These are phyloP conservation scores for Byasa hedistus DNA, from an alignment of 2,888 invertebrate genomes.

Conservation along the genomic window DNA sequence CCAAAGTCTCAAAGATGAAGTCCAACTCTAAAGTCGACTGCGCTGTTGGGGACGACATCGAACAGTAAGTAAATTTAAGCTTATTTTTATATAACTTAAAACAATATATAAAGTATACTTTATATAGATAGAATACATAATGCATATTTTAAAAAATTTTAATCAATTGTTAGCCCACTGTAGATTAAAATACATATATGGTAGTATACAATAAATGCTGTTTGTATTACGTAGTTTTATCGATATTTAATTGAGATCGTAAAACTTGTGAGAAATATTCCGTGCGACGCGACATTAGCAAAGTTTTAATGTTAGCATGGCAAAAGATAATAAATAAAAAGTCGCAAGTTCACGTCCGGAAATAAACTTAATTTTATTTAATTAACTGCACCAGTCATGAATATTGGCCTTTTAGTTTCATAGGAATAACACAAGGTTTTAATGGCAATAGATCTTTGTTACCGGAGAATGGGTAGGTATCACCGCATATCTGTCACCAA, in stretches of 20 bases:
- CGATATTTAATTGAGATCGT: slow-evolving; percentile 10
- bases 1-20: slow-evolving; percentile 51
- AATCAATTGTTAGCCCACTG: no score
- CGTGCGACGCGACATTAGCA: slow-evolving; percentile 23
- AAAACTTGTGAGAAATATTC: slow-evolving; percentile 11
- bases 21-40: slow-evolving; percentile 50
- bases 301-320: slow-evolving; percentile 21
- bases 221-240: no score
- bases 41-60: slow-evolving; percentile 51
- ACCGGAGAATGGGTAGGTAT: no score
- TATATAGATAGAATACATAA: no score
- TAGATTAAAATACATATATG: no score
- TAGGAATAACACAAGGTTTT: neutral
- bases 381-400: neutral
- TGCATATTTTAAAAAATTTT: no score
- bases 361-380: slow-evolving; percentile 22
- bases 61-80: slow-evolving; percentile 57
- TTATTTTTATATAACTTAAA: no score
- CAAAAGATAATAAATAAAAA: slow-evolving; percentile 19
- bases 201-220: no score
- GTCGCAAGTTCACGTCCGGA: slow-evolving; percentile 8
- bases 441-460: no score
- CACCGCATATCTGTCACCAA: no score
- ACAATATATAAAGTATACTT: no score
- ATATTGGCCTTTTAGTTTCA: neutral